Conservation (phyloP, 2,888 invertebrate genomes). For the Thymelicus acteon region DNA sequence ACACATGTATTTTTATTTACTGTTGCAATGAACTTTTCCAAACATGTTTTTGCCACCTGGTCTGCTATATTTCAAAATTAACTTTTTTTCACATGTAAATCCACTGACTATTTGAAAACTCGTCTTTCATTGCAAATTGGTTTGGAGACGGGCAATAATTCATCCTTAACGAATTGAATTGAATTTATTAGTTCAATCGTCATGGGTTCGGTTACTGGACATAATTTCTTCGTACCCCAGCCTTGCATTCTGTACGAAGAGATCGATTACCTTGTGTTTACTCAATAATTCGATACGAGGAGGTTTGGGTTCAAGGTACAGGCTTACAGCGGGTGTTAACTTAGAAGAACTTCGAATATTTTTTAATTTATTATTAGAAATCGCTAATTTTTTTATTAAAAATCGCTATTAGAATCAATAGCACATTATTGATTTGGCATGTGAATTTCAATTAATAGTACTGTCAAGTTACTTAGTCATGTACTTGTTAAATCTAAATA, state of each 20-base stretch:
- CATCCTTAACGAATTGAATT: conserved; percentile 29
- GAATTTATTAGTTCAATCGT: conserved; percentile 61
- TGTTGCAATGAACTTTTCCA: too few species aligned
- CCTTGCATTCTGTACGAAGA: conserved; percentile 74
- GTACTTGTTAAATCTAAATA: too few species aligned
- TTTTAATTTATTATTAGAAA: too few species aligned
- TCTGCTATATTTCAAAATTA: background rate
- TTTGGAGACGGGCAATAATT: conserved; percentile 41
- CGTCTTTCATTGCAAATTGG: conserved; percentile 36
- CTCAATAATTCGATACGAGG: conserved; percentile 82
- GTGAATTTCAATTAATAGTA: too few species aligned
- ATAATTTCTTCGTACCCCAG: conserved; percentile 74
- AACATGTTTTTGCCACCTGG: too few species aligned
- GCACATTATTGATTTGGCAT: too few species aligned
- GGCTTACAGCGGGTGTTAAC: conserved; percentile 47
- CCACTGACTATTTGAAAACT: conserved; percentile 20
- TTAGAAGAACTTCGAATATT: background rate
- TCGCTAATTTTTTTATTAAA: too few species aligned
- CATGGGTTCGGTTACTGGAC: conserved; percentile 69
- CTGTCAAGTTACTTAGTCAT: too few species aligned
- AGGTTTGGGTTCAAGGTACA: conserved; percentile 48
- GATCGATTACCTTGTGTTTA: conserved; percentile 81
- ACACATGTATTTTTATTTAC: too few species aligned
- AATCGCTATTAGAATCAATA: too few species aligned
- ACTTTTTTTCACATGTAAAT: conserved; percentile 30